Conservation (phyloP, 2,113 vertebrate genomes). For the Campylomormyrus tamandua region DNA sequence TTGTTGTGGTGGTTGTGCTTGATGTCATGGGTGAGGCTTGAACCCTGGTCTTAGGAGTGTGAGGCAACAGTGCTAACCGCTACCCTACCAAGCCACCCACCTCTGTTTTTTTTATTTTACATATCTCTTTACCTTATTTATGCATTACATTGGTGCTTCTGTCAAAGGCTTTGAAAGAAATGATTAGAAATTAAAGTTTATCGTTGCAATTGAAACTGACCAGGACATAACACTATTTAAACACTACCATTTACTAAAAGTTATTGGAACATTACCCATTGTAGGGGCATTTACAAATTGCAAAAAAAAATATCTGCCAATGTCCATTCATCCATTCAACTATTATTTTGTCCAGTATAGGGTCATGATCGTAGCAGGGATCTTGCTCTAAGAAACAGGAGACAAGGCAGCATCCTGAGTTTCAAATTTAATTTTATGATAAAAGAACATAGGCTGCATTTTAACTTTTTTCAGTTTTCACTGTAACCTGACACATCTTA, state of each 20-base stretch:
- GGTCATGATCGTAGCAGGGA: not conserved
- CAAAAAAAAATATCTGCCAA: not conserved
- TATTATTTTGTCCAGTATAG: not conserved
- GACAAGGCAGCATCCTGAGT: not conserved
- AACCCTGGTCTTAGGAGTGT: no score
- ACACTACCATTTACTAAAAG: not conserved
- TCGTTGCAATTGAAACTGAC: not conserved
- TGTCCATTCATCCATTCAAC: not conserved
- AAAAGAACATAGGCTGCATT: not conserved
- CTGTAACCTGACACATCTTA: not conserved
- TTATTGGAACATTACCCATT: not conserved
- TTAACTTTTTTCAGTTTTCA: not conserved
- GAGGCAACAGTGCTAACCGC: no score
- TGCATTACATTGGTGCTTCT: not conserved
- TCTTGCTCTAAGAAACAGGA: not conserved
- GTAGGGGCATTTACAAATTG: not conserved
- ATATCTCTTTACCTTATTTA: not conserved
- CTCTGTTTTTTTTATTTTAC: accelerated
- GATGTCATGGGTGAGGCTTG: no score
- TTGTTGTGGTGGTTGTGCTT: no score
- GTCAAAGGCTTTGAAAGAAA: not conserved
- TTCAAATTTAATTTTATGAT: not conserved
- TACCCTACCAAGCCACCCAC: no score
- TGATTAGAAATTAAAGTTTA: not conserved
- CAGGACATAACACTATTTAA: not conserved